Conservation (phyloP, 2,797 vertebrate genomes). For the Falco berigora region DNA sequence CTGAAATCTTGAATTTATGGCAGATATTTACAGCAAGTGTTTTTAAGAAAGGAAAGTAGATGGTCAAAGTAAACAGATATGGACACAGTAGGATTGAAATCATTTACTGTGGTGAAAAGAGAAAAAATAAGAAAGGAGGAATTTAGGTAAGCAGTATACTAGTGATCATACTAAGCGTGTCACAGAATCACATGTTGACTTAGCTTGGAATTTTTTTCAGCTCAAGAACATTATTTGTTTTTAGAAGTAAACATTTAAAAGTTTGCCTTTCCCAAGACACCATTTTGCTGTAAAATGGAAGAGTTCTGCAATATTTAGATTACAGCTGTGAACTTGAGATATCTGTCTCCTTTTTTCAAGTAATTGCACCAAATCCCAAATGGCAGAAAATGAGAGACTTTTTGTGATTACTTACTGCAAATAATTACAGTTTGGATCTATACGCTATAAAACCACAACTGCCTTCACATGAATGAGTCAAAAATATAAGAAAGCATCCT, state of each 20-base stretch:
- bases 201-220: background rate
- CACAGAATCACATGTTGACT: background rate
- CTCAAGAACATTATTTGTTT: background rate
- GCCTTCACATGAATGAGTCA: background rate
- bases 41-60: background rate
- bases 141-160: background rate
- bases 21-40: background rate
- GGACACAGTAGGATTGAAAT: background rate
- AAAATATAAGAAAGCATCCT: background rate
- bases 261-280: background rate
- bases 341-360: background rate
- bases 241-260: background rate
- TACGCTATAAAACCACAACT: background rate
- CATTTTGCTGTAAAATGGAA: background rate
- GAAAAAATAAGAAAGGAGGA: background rate
- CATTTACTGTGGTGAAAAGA: background rate
- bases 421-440: background rate
- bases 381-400: background rate
- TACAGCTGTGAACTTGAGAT: background rate
- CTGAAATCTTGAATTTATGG: background rate
- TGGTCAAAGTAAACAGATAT: background rate
- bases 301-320: background rate
- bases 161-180: background rate
- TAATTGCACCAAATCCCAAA: background rate
- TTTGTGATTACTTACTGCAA: background rate